These are phyloP conservation scores for Garra rufa DNA, from an alignment of 2,113 vertebrate genomes.

Conservation along the genomic window DNA sequence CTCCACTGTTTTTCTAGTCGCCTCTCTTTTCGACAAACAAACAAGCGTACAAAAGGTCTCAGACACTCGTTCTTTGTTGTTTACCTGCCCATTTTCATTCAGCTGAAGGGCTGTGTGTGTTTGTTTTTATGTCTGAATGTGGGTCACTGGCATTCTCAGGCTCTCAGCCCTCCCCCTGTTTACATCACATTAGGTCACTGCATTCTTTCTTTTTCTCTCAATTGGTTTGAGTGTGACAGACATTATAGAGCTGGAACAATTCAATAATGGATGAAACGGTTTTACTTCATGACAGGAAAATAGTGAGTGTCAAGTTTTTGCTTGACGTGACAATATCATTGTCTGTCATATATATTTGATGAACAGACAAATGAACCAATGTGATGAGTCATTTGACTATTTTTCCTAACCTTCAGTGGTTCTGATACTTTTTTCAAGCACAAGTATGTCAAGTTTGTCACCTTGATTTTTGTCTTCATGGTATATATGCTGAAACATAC, in stretches of 20 bases:
- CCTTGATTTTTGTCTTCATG: not conserved
- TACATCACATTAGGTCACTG: constrained; percentile 40
- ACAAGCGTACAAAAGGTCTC: not conserved
- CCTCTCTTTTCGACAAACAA: constrained; percentile 6
- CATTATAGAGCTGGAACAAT: constrained; percentile 4
- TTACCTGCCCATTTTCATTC: constrained; percentile 34
- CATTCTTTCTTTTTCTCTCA: constrained; percentile 1
- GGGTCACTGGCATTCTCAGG: constrained; percentile 42
- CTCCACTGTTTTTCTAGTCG: not conserved
- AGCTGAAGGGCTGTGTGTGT: constrained; percentile 17
- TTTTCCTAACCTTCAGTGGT: not conserved
- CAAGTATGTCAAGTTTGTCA: not conserved
- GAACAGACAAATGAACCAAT: not conserved
- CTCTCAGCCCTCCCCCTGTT: constrained; percentile 33
- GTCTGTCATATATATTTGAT: not conserved
- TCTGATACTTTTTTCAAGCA: not conserved
- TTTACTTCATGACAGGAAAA: not conserved
- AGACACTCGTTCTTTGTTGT: constrained; percentile 6
- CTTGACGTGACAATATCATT: too few relatives aligned
- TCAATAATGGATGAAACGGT: not conserved
- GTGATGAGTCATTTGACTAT: not conserved
- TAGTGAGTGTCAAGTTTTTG: not conserved
- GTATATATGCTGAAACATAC: too few relatives aligned
- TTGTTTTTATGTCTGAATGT: constrained; percentile 23
- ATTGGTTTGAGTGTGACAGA: constrained; percentile 4